Evolutionary conservation across 2,113 vertebrate genomes (phyloP).

Genomic region (Mandrillus leucophaeus): DNA sequence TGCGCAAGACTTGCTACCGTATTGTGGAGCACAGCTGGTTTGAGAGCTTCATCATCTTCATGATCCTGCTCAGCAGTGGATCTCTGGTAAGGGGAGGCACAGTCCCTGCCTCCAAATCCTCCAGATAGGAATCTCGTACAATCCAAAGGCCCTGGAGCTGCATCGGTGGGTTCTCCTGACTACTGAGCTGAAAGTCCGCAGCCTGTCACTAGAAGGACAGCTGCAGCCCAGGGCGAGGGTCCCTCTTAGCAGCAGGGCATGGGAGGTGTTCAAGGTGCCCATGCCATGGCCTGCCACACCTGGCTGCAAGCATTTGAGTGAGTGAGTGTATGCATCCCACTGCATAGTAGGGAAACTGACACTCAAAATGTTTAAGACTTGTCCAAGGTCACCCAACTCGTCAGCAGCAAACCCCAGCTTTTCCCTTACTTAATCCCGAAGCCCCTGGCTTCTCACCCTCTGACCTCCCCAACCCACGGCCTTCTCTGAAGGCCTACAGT

Average conservation of each 20-base stretch:
- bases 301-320: not conserved
- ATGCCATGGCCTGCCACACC: not conserved
- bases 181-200: not conserved
- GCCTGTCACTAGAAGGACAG: not conserved
- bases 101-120: not conserved
- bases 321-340: not conserved
- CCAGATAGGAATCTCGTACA: not conserved
- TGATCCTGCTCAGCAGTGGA: constrained; percentile 97
- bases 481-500: not conserved
- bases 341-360: not conserved
- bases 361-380: not conserved
- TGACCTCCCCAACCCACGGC: not conserved
- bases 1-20: constrained; percentile 93
- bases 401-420: not conserved
- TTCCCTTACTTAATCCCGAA: not conserved
- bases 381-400: not conserved
- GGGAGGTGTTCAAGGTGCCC: not conserved
- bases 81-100: constrained; percentile 87
- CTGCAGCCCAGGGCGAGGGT: not conserved
- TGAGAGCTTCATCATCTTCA: constrained; percentile 98
- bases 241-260: not conserved
- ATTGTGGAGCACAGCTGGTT: constrained; percentile 99
- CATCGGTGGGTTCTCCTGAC: not conserved
- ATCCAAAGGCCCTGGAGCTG: too few species aligned
- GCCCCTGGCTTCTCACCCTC: not conserved